phyloP scores from a whole-genome alignment of 2,113 vertebrate genomes.

The Ictalurus punctatus region DNA sequence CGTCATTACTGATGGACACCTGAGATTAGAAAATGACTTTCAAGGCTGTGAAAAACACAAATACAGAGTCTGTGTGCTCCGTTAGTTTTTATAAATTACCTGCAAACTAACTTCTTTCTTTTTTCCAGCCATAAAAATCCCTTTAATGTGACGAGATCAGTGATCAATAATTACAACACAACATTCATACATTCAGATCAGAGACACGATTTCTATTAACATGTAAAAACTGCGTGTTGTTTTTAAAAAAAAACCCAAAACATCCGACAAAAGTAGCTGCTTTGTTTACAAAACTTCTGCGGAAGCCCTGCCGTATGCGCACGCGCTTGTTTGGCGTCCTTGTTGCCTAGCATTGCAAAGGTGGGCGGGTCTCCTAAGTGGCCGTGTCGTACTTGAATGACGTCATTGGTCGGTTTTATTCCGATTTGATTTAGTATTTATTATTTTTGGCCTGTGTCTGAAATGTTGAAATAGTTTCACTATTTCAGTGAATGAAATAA shows the following conservation, averaged over 20 bases:
- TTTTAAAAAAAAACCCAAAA: neutral
- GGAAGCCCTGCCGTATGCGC: neutral
- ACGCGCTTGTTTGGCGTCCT: constrained; percentile 56
- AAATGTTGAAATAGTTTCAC: neutral
- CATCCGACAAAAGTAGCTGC: neutral
- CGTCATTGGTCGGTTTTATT: neutral
- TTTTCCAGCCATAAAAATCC: constrained; percentile 71
- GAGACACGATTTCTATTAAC: no score
- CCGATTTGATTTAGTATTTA: neutral
- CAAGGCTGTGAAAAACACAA: neutral
- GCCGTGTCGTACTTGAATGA: neutral
- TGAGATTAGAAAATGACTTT: constrained; percentile 60
- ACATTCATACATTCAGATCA: no score
- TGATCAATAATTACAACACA: neutral
- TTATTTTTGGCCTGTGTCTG: neutral
- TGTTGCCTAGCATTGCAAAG: constrained; percentile 63
- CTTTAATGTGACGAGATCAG: neutral
- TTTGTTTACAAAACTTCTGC: neutral
- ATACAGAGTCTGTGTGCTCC: neutral
- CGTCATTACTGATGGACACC: constrained; percentile 82
- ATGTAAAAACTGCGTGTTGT: neutral
- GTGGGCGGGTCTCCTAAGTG: constrained; percentile 25
- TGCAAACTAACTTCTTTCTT: constrained; percentile 77
- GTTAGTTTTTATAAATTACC: constrained; percentile 56
- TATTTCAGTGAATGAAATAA: neutral